These are phyloP conservation scores for Potamarius usumacintae DNA, from an alignment of 2,113 vertebrate species.

Conservation along the genomic window DNA sequence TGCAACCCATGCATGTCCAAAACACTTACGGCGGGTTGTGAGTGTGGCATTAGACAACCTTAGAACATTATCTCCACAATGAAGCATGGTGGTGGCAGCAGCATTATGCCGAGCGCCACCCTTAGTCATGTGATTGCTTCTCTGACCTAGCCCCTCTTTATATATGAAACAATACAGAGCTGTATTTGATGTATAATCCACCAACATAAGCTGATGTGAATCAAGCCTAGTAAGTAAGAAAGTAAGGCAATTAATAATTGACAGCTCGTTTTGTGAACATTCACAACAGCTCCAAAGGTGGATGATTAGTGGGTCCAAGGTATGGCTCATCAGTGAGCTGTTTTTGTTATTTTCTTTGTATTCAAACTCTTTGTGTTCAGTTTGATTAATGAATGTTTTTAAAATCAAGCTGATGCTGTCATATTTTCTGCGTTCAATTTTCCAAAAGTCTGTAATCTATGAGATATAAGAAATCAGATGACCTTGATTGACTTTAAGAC, in stretches of 20 bases:
- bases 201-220: neutral
- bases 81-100: neutral
- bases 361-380: too few species aligned
- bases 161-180: too few species aligned
- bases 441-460: neutral
- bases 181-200: neutral
- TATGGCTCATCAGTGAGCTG: neutral
- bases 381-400: neutral
- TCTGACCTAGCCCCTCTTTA: too few species aligned
- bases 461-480: neutral
- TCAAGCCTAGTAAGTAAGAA: neutral
- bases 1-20: too few species aligned
- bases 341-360: neutral
- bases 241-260: neutral
- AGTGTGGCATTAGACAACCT: too few species aligned
- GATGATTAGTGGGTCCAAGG: neutral
- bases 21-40: too few species aligned
- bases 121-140: neutral
- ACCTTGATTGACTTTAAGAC: neutral
- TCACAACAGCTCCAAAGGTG: neutral
- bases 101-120: neutral
- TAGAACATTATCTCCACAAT: neutral
- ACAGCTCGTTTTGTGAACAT: neutral
- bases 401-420: neutral
- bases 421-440: neutral